Evolutionary conservation across 2,888 invertebrate genomes (phyloP).

Genomic region (Dasysyrphus tricinctus): DNA sequence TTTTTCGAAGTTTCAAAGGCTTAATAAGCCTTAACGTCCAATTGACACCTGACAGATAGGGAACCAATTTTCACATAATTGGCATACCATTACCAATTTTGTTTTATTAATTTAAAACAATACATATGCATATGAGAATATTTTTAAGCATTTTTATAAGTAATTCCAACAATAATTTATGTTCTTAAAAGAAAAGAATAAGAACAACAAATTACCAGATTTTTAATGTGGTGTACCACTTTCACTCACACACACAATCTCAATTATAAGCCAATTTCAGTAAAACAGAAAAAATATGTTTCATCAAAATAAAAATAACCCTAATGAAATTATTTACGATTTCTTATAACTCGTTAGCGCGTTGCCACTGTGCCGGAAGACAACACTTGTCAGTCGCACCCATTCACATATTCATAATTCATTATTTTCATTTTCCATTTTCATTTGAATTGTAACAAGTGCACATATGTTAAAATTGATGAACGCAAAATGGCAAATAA

Average conservation of each 20-base stretch:
- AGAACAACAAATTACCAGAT: too few relatives aligned
- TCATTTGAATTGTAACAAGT: background rate
- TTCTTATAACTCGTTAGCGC: constrained; percentile 12
- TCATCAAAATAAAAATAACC: background rate
- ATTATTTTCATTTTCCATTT: constrained; percentile 29
- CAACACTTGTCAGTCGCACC: constrained; percentile 43
- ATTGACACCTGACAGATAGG: too few relatives aligned
- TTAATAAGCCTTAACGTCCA: too few relatives aligned
- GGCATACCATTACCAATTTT: too few relatives aligned
- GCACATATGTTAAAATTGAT: constrained; percentile 18
- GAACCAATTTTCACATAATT: too few relatives aligned
- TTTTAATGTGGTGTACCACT: too few relatives aligned
- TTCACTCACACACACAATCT: background rate
- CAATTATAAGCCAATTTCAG: background rate
- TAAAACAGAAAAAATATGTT: background rate
- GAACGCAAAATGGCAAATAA: constrained; percentile 22
- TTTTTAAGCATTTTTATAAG: too few relatives aligned
- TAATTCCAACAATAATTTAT: too few relatives aligned
- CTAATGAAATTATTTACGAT: constrained; percentile 32
- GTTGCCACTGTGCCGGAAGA: constrained; percentile 28
- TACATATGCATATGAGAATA: too few relatives aligned
- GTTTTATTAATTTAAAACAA: too few relatives aligned
- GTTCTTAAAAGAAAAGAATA: too few relatives aligned
- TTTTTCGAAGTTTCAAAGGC: too few relatives aligned
- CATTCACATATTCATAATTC: constrained; percentile 40